Evolutionary conservation across 2,888 invertebrate genomes (phyloP).

Genomic region (Agapostemon virescens): DNA sequence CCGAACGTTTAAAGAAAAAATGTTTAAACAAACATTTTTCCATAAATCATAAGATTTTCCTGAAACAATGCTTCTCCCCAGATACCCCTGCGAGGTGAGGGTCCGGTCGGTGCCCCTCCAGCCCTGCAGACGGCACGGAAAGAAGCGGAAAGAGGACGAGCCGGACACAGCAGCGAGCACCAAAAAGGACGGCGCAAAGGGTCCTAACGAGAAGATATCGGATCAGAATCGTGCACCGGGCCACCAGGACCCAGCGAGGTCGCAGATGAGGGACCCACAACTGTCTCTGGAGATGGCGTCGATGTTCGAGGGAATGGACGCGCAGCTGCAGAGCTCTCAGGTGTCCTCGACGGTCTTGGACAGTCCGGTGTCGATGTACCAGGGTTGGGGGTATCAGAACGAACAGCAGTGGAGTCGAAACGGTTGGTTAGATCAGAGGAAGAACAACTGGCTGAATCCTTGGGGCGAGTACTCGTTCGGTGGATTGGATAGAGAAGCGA

Average conservation of each 20-base stretch:
- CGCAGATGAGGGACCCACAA: slow-evolving; percentile 79
- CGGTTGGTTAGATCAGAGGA: slow-evolving; percentile 78
- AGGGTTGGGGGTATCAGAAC: slow-evolving; percentile 79
- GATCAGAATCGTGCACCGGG: slow-evolving; percentile 69
- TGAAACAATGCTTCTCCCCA: slow-evolving; percentile 76
- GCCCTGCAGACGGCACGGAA: slow-evolving; percentile 89
- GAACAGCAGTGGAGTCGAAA: slow-evolving; percentile 78
- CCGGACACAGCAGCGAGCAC: slow-evolving; percentile 80
- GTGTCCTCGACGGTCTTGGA: slow-evolving; percentile 92
- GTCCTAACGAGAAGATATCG: slow-evolving; percentile 68
- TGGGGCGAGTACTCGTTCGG: slow-evolving; percentile 78
- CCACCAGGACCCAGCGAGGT: slow-evolving; percentile 70
- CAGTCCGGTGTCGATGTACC: slow-evolving; percentile 81
- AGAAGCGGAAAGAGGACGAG: slow-evolving; percentile 89
- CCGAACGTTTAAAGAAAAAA: no score
- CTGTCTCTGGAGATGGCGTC: slow-evolving; percentile 87
- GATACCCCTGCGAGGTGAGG: slow-evolving; percentile 93
- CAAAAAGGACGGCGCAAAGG: slow-evolving; percentile 78
- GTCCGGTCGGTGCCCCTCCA: slow-evolving; percentile 92
- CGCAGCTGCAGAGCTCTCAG: slow-evolving; percentile 91
- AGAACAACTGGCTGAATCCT: slow-evolving; percentile 78
- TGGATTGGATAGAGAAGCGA: slow-evolving; percentile 82
- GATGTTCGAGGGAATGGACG: slow-evolving; percentile 89
- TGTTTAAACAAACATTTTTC: not conserved
- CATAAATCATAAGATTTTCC: not conserved